Evolutionary conservation across 2,888 invertebrate genomes (phyloP), one percentile per base, ranked within the genome.

Genomic region (Morpho achilles): DNA sequence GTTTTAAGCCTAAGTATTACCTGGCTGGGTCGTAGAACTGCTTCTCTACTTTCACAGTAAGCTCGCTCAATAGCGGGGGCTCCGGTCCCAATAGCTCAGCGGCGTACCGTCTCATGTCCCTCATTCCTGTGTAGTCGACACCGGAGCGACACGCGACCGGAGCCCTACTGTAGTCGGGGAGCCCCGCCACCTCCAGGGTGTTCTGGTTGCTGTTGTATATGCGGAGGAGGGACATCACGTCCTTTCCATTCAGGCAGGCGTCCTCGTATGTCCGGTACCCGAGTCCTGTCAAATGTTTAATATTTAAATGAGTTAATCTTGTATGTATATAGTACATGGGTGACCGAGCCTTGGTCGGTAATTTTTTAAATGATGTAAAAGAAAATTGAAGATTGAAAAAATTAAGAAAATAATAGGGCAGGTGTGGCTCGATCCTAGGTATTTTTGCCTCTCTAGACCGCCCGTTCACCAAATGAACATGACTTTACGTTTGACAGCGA

Each of bases 101-200:
- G 6, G 84, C 87, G 0, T 72, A 56, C 1, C 77, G 75, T 8
- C 83, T 71, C 10, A 86, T 82, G 0, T 51, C 49, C 23, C 70
- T n/a, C 1, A n/a, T 72, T 50, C 80, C 72, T 0, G 88, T 88
- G 54, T 79, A 89, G 45, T 89, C 89, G 2, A 88, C 83, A 0
- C 87, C 87, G 0, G 71, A 70, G 0, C 63, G 59, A 0, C 79
- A 77, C 0, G 80, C 53, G 0, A 74, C 59, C 0, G 88, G 88
- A 0, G 60, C 59, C 0, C 84, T 82, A 0, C 61, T 58, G 70
- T 84, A 87, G 8, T 75, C 71, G 0, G 83, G 84, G 0, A 72
- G 40, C 1, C 59, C 59, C 0, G 72, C 63, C 0, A 86, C 69
- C 3, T 79, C 77, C 7, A 78, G 74, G 0, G 73, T 73, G 22